A percentile compares a stretch with the other conserved stretches of the same genome.
Evolutionary conservation across 2,113 vertebrate genomes (phyloP).

Genomic region (Eleginops maclovinus): DNA sequence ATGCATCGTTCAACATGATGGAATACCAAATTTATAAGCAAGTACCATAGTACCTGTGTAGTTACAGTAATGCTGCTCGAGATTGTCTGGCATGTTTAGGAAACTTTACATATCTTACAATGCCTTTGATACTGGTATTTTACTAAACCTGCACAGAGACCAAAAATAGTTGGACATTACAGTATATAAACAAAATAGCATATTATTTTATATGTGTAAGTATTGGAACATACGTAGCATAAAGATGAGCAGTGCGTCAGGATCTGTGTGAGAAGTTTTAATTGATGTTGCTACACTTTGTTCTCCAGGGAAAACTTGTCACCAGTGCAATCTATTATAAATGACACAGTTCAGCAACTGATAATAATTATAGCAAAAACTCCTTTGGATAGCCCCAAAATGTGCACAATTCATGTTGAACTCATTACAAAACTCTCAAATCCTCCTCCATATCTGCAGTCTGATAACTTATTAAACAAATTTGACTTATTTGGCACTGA

Average conservation of each 20-base stretch:
- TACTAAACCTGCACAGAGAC: background rate
- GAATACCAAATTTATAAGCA: background rate
- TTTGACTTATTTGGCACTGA: slow-evolving; percentile 42
- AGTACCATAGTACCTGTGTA: background rate
- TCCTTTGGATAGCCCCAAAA: background rate
- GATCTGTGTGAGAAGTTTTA: background rate
- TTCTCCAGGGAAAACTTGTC: slow-evolving; percentile 10
- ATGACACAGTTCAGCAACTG: background rate
- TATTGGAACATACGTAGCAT: background rate
- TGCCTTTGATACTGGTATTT: background rate
- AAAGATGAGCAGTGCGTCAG: background rate
- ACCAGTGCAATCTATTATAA: background rate
- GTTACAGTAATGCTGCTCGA: background rate
- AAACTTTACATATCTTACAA: background rate
- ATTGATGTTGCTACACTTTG: background rate
- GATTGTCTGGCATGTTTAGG: background rate
- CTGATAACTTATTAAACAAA: slow-evolving; percentile 52
- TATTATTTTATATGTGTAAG: background rate
- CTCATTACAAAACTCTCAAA: slow-evolving; percentile 1
- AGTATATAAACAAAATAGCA: background rate
- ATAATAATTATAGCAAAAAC: background rate
- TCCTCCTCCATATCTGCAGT: slow-evolving; percentile 21
- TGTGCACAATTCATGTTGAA: background rate
- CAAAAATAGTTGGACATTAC: background rate
- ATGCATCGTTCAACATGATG: background rate